Conservation (phyloP, 2,797 vertebrate genomes). For the Pagetopsis macropterus region DNA sequence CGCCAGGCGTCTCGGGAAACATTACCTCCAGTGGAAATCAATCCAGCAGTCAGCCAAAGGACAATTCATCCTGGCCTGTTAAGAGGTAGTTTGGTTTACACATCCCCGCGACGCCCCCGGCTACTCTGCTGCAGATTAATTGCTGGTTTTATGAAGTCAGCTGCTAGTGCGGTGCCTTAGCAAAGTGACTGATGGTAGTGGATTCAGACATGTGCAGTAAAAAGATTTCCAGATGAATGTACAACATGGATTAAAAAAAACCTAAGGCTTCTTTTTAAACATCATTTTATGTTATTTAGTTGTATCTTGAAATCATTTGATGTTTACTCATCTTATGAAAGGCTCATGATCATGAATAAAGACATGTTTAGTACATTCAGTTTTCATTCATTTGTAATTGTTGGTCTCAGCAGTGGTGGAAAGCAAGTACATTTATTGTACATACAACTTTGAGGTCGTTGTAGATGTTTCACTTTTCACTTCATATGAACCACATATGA, state of each 20-base stretch:
- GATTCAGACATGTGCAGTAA: background rate
- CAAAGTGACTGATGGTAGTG: background rate
- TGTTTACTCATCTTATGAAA: background rate
- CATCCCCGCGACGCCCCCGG: conserved; percentile 6
- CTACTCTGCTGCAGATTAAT: conserved; percentile 10
- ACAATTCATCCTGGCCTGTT: conserved; percentile 37
- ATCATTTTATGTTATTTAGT: background rate
- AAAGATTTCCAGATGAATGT: background rate
- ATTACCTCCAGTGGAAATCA: conserved; percentile 42
- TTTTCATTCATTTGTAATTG: too few relatives aligned
- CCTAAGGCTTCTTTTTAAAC: background rate
- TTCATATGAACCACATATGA: too few relatives aligned
- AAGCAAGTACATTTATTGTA: too few relatives aligned
- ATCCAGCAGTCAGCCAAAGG: conserved; percentile 37
- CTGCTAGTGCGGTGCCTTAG: background rate
- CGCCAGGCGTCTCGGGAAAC: conserved; percentile 5
- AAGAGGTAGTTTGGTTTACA: conserved; percentile 29
- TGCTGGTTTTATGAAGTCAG: conserved; percentile 22
- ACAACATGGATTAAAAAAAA: background rate
- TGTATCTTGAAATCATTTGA: background rate
- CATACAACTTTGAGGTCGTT: too few relatives aligned
- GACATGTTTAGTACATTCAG: too few relatives aligned
- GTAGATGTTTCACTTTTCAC: too few relatives aligned
- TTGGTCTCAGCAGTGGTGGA: too few relatives aligned
- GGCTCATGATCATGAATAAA: background rate